A percentile compares a stretch with the other conserved stretches of the same genome.
Conservation (phyloP, 1,140 invertebrate genomes). For the Choristoneura fumiferana region DNA sequence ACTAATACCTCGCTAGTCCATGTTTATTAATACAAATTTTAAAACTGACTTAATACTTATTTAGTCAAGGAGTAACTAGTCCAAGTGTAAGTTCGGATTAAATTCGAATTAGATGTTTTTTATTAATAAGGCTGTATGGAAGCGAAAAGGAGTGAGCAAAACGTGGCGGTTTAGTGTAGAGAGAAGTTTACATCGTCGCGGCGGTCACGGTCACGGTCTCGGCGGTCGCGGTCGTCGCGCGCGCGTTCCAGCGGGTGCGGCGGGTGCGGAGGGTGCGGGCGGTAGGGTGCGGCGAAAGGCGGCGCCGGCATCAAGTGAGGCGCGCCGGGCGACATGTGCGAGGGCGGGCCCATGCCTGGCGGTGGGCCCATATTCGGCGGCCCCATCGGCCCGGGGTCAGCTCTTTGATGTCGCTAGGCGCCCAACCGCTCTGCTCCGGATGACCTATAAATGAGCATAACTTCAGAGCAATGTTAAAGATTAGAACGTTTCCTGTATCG, state of each 20-base stretch:
- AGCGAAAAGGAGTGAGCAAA: too few species aligned
- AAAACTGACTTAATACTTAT: too few species aligned
- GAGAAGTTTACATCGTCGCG: conserved; percentile 24
- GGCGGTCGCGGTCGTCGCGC: conserved; percentile 44
- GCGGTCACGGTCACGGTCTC: conserved; percentile 48
- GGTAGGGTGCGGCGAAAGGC: conserved; percentile 53
- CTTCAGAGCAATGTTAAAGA: not conserved
- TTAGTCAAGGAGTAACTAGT: too few species aligned
- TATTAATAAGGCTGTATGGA: too few species aligned
- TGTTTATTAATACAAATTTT: too few species aligned
- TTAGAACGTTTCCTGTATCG: too few species aligned
- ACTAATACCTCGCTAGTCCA: too few species aligned
- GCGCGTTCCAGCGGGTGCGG: conserved; percentile 47
- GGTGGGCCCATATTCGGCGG: conserved; percentile 63
- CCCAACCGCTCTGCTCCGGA: conserved; percentile 74
- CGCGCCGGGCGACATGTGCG: conserved; percentile 54
- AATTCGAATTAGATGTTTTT: too few species aligned
- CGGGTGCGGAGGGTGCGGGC: conserved; percentile 40
- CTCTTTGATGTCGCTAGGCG: conserved; percentile 81
- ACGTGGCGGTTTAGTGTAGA: conserved; percentile 49
- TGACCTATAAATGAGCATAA: conserved; percentile 39
- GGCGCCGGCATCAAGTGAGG: conserved; percentile 47
- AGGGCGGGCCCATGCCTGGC: conserved; percentile 50
- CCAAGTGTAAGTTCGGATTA: too few species aligned
- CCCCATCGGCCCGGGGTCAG: conserved; percentile 78